Conservation (phyloP, 1,140 invertebrate genomes). For the Periplaneta americana region DNA sequence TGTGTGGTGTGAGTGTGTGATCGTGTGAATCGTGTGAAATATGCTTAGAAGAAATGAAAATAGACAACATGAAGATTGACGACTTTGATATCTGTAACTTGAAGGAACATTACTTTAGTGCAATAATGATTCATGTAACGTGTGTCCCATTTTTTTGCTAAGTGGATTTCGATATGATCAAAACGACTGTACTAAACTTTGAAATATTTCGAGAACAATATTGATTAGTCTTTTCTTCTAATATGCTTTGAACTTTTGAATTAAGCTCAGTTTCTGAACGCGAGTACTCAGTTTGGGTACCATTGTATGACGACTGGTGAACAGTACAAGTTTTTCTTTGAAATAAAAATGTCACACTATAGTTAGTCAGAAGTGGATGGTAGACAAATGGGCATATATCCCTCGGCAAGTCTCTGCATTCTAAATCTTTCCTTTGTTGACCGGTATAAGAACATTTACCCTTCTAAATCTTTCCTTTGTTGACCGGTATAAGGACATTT, state of each 20-base stretch:
- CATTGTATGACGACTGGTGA: too few relatives aligned
- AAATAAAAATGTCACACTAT: neutral
- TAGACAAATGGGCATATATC: neutral
- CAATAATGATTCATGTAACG: neutral
- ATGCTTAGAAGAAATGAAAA: neutral
- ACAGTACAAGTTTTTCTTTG: neutral
- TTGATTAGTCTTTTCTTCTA: neutral
- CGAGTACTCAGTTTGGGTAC: too few relatives aligned
- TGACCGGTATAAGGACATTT: too few relatives aligned
- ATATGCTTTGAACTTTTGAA: neutral
- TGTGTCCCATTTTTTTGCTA: neutral
- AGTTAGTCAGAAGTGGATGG: neutral
- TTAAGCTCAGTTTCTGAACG: neutral
- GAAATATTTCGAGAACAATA: neutral
- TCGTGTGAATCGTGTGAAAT: neutral
- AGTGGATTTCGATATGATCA: neutral
- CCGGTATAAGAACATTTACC: too few relatives aligned
- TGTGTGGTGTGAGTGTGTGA: neutral
- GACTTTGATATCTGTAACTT: neutral
- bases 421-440: too few relatives aligned
- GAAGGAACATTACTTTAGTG: neutral
- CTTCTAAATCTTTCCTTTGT: too few relatives aligned
- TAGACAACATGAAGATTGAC: neutral
- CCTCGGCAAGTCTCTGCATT: too few relatives aligned
- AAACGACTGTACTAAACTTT: neutral